These are phyloP conservation scores for Drosophila nr. medialis DNA, from an alignment of 2,888 invertebrate genomes.

Conservation along the genomic window DNA sequence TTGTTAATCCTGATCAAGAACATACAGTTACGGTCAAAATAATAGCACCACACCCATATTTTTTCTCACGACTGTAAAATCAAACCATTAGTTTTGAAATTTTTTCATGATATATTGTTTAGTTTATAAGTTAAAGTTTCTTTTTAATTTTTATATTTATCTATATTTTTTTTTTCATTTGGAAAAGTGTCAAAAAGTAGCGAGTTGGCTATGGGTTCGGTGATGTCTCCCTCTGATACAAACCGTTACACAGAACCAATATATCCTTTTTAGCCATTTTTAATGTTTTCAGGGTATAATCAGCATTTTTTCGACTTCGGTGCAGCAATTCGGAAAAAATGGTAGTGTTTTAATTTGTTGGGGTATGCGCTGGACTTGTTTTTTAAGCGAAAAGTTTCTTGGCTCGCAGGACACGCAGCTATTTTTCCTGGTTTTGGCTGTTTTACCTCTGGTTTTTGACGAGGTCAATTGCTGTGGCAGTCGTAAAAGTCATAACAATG, in stretches of 20 bases:
- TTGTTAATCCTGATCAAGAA: not conserved
- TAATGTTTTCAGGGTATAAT: not conserved
- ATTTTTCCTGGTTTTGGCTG: not conserved
- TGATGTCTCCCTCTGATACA: not conserved
- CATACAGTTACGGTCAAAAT: not conserved
- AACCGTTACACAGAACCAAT: not conserved
- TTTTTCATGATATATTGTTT: not conserved
- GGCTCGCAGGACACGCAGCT: conserved; percentile 17
- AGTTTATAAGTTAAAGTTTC: not conserved
- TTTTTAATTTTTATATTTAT: not conserved
- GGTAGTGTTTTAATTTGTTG: conserved; percentile 9
- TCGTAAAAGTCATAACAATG: conserved; percentile 21
- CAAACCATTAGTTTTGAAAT: not conserved
- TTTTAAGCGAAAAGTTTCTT: conserved; percentile 29
- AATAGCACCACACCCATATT: not conserved
- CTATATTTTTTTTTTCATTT: not conserved
- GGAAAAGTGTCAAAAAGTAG: not conserved
- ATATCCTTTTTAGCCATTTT: not conserved
- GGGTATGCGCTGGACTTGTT: conserved; percentile 31
- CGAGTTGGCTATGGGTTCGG: not conserved
- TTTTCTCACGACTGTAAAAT: not conserved
- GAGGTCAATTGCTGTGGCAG: conserved; percentile 25
- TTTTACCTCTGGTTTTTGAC: conserved; percentile 15
- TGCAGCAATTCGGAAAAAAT: not conserved
- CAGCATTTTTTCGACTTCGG: not conserved